Evolutionary conservation across 1,140 invertebrate genomes (phyloP), one percentile per base, ranked within the genome.

Genomic region (Bursaphelenchus mucronatus): DNA sequence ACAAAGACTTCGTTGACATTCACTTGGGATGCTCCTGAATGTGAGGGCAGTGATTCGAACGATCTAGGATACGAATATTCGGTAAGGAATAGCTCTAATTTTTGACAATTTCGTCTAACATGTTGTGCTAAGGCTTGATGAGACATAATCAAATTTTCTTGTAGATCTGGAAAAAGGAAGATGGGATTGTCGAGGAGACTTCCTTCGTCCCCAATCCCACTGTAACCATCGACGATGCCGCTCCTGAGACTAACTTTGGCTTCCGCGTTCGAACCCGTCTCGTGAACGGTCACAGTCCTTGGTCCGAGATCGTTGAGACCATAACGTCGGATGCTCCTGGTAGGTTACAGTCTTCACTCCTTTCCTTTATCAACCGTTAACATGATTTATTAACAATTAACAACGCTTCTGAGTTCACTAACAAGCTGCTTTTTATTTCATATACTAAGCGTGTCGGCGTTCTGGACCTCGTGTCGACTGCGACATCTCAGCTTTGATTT

Each of bases 21-120:
- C 51, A 56, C 57, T 44, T 80, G 78, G 78, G 63, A 68, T 47
- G 49, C 43, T 30, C 75, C 79, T n/a, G 59, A 61, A 17, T 80
- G 78, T 54, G 75, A 76, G 51, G 70, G 78, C 44, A 61, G 55
- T 55, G 50, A 47, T 43, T 68, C 64, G 17, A 46, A 53, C 39
- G 67, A 75, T 47, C 62, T 79, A 30, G 78, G 78, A 46, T 80
- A 81, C 54, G 78, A 80, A 64, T 81, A 80, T 57, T 59, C 76
- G 52, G 77, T 81, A 66, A 44, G 54, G 30, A 30, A 30, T 30
- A 30, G 30, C 30, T 30, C 5, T 3, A 30, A 30, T 1, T 30
- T 30, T 30, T 30, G 30, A 5, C 30, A 30, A 30, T 30, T 13
- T 9, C 50, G 21, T 61, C 4, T 11, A 11, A 4, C 44, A 57